phyloP scores from a whole-genome alignment of 2,113 vertebrate genomes.

The Prietella phreatophila region DNA sequence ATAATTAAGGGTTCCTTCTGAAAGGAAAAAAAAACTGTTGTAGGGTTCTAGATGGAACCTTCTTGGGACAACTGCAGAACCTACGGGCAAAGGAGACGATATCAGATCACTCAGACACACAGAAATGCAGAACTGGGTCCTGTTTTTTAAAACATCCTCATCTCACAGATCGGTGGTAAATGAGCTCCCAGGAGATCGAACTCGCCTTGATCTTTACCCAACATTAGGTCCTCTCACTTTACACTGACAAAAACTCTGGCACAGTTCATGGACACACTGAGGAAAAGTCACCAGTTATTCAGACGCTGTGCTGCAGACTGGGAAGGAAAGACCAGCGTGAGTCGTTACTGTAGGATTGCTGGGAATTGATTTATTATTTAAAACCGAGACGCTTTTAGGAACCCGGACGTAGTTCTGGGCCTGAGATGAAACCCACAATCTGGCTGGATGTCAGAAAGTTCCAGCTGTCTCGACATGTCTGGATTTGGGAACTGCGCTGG shows the following conservation, averaged over 20 bases:
- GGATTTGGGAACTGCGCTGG: neutral
- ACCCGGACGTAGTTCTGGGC: neutral
- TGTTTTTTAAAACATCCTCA: slow-evolving; percentile 7
- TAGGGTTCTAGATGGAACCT: neutral
- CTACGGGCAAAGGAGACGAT: no score
- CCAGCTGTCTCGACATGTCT: neutral
- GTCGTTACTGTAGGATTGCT: neutral
- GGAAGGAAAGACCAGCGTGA: neutral
- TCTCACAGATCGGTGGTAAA: neutral
- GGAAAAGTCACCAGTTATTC: neutral
- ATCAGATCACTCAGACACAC: neutral
- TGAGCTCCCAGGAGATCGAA: neutral
- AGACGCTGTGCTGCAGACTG: neutral
- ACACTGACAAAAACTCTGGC: neutral
- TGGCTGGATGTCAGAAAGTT: neutral
- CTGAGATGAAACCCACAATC: neutral
- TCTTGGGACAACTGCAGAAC: neutral
- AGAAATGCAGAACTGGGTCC: neutral
- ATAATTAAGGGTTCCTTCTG: neutral
- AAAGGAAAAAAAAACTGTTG: neutral
- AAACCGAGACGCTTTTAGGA: neutral
- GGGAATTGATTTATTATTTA: neutral
- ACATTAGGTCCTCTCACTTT: neutral
- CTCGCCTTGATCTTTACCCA: neutral
- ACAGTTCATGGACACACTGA: neutral